Evolutionary conservation across 2,888 invertebrate genomes (phyloP), one percentile per base, ranked within the genome.

Genomic region (Encarsia formosa): DNA sequence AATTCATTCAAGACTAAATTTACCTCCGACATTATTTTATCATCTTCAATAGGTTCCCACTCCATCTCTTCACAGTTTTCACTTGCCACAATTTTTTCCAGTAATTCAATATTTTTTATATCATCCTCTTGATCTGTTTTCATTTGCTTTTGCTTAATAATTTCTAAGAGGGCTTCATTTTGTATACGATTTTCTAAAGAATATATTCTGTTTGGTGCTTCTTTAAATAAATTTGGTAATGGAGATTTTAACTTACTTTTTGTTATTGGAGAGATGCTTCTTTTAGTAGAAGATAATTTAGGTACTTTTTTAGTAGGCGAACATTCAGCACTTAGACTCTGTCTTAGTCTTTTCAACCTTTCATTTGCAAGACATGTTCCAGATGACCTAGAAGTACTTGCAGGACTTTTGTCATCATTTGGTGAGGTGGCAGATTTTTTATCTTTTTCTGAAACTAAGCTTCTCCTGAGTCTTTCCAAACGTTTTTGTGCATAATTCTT

Each of bases 1-100:
- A 22, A n/a, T 35, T n/a, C n/a, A n/a, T 38, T 20, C 23, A 13
- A 35, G 6, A 13, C 26, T 19, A 29, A 18, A 20, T 43, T 47
- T 58, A 70, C 69, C 58, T 72, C 72, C 18, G 61, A 58, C 40
- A 66, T 63, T 48, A 73, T 67, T 48, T 67, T 65, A 26, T 71
- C 72, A 40, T 69, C 70, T 58, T 68, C 68, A 48, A 71, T 65
- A 1, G 73, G 68, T 53, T 73, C 73, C 74, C 74, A 74, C 15
- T 74, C 74, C 74, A 74, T 74, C 54, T 71, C 66, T 51, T 74
- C 74, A 39, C 59, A 62, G 49, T 60, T 63, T 8, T 43, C 4
- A 46, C 41, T 32, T 13, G 43, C 9, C 16, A 18, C 19, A 43
- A 46, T 18, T 47, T 57, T 54, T 16, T 46, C 44, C 18, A 53